Evolutionary conservation across 2,797 vertebrate genomes (phyloP), one percentile per base, ranked within the genome.

Genomic region (Poecile montanus): DNA sequence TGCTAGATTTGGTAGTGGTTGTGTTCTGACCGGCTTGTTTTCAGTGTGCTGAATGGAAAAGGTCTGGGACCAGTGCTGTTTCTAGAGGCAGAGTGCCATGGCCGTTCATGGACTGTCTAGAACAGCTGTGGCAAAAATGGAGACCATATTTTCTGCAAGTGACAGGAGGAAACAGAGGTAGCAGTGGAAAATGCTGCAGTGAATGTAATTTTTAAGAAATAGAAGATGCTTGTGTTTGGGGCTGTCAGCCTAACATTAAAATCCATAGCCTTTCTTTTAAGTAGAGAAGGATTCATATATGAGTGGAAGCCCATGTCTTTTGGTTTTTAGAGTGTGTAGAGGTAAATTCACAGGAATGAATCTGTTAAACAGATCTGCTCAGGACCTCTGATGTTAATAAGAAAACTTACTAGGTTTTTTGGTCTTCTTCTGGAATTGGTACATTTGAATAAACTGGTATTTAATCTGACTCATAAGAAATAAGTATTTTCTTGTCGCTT

Each of bases 401-500:
- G 18, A 34, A 60, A 68, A n/a, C 26, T 65, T 73, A 4, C 26
- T 80, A 51, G 13, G 4, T 3, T 20, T 79, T 34, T 81, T 66
- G 27, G 38, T 77, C 11, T 16, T 63, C 16, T 40, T 78, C 38
- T 73, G 32, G 34, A 92, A 36, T 84, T 50, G 40, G 26, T 85
- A 23, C 16, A 32, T 58, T 83, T 80, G 45, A 16, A 87, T 72
- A 66, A 65, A 54, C 30, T 30, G 10, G 42, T 81, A 16, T 50
- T 38, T 92, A 61, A 91, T 84, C 47, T 77, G 25, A 74, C 20
- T 92, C 18, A 32, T 60, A 56, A 83, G 76, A 93, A 68, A 38
- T 56, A 82, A 22, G 14, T 93, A 22, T 80, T 71, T 91, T 88
- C n/a, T 84, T 81, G 54, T 91, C 34, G 88, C 70, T 66, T 80